phyloP scores from a whole-genome alignment of 2,888 invertebrate genomes.

The Argyresthia albistria region DNA sequence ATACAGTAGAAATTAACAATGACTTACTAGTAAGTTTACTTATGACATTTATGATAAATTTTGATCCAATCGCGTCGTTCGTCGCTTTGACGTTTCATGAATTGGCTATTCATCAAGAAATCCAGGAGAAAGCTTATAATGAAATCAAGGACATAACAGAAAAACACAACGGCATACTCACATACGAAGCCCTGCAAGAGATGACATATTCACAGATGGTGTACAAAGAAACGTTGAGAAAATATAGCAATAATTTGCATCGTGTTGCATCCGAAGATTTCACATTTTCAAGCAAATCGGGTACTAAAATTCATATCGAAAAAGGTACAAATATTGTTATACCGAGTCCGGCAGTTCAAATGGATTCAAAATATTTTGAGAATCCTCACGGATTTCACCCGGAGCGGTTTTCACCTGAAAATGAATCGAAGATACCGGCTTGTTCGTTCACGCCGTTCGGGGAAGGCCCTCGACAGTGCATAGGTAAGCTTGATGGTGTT shows the following conservation, averaged over 20 bases:
- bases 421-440: slow-evolving; percentile 13
- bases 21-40: slow-evolving; percentile 32
- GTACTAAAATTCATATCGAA: slow-evolving; percentile 23
- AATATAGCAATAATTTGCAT: slow-evolving; percentile 26
- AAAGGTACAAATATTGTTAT: slow-evolving; percentile 19
- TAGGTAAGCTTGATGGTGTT: slow-evolving; percentile 20
- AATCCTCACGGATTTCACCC: slow-evolving; percentile 16
- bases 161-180: slow-evolving; percentile 24
- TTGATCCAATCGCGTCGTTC: slow-evolving; percentile 58
- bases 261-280: slow-evolving; percentile 22
- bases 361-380: slow-evolving; percentile 15
- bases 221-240: slow-evolving; percentile 41
- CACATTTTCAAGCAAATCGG: slow-evolving; percentile 27
- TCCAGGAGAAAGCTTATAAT: slow-evolving; percentile 31
- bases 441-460: slow-evolving; percentile 37
- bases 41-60: slow-evolving; percentile 51
- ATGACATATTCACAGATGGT: slow-evolving; percentile 46
- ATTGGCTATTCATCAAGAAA: slow-evolving; percentile 34
- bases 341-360: slow-evolving; percentile 19
- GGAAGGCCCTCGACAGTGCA: slow-evolving; percentile 39
- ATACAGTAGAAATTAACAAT: neutral
- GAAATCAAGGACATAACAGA: slow-evolving; percentile 33
- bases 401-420: slow-evolving; percentile 17
- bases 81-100: slow-evolving; percentile 45
- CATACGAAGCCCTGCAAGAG: slow-evolving; percentile 41